These are phyloP conservation scores for Sclerodermus sp. DNA, from an alignment of 2,888 invertebrate species.

Conservation along the genomic window DNA sequence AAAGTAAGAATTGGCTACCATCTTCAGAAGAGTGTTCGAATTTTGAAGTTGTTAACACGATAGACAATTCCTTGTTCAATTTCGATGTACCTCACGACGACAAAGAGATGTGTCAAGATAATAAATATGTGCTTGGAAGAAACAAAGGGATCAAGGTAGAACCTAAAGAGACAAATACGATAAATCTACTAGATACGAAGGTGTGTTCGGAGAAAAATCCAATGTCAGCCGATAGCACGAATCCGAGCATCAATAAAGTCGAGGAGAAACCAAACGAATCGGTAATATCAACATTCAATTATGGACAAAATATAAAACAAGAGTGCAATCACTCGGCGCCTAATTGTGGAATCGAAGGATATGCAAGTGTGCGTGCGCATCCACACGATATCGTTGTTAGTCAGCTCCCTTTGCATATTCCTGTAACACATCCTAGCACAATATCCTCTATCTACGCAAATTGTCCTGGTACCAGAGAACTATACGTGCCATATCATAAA, in stretches of 20 bases:
- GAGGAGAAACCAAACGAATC: constrained; percentile 25
- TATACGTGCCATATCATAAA: constrained; percentile 44
- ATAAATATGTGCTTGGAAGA: constrained; percentile 19
- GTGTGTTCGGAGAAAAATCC: constrained; percentile 19
- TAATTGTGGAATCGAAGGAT: constrained; percentile 30
- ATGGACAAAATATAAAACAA: constrained; percentile 30
- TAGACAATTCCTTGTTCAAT: constrained; percentile 21
- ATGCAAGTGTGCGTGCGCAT: constrained; percentile 22
- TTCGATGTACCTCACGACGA: constrained; percentile 23
- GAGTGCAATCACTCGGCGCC: constrained; percentile 30
- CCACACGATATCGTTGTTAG: constrained; percentile 30
- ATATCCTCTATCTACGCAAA: constrained; percentile 34
- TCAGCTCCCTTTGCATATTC: constrained; percentile 35
- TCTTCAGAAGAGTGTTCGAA: constrained; percentile 17
- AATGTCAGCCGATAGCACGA: constrained; percentile 14
- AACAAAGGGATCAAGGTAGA: constrained; percentile 29
- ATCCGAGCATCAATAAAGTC: constrained; percentile 15
- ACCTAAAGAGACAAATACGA: constrained; percentile 12
- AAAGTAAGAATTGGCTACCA: constrained; percentile 20
- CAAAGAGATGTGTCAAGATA: constrained; percentile 25
- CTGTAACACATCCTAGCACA: constrained; percentile 26
- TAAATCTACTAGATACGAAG: constrained; percentile 24
- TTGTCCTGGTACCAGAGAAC: constrained; percentile 33
- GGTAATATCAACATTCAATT: constrained; percentile 21
- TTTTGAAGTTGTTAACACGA: constrained; percentile 20